These are phyloP conservation scores for Stramonita haemastoma DNA, from an alignment of 2,888 invertebrate species.

Conservation along the genomic window DNA sequence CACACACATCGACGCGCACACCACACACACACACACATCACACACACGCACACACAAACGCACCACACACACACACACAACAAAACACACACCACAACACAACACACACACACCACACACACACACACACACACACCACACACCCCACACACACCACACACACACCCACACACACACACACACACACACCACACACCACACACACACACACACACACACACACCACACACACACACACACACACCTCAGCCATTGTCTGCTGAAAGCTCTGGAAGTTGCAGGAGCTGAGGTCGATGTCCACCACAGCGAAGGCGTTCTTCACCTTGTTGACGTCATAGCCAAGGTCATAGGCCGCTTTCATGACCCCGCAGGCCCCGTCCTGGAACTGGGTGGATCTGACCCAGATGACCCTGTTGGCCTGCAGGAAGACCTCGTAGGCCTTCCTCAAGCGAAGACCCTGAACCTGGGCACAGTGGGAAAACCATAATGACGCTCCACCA, in stretches of 20 bases:
- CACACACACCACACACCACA: not conserved
- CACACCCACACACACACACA: not conserved
- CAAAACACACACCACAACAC: not conserved
- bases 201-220: not conserved
- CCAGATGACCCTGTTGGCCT: conserved; percentile 62
- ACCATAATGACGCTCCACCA: too few species aligned
- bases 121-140: too few species aligned
- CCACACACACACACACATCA: too few species aligned
- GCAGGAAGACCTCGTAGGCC: conserved; percentile 56
- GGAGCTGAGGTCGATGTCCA: conserved; percentile 49
- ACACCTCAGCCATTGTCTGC: not conserved
- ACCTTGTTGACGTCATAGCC: conserved; percentile 53
- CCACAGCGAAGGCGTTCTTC: conserved; percentile 49
- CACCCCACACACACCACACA: too few species aligned
- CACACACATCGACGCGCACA: too few species aligned
- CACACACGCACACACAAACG: too few species aligned
- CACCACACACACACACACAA: conserved; percentile 11
- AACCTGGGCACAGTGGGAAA: too few species aligned
- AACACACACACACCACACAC: not conserved
- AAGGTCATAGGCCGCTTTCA: conserved; percentile 59
- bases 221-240: too few species aligned
- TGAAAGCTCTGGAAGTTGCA: not conserved
- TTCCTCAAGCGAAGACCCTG: conserved; percentile 43
- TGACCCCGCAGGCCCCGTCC: conserved; percentile 59
- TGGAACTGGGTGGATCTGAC: conserved; percentile 48